phyloP scores from a whole-genome alignment of 2,888 invertebrate species.

The Heteromurus nitidus region DNA sequence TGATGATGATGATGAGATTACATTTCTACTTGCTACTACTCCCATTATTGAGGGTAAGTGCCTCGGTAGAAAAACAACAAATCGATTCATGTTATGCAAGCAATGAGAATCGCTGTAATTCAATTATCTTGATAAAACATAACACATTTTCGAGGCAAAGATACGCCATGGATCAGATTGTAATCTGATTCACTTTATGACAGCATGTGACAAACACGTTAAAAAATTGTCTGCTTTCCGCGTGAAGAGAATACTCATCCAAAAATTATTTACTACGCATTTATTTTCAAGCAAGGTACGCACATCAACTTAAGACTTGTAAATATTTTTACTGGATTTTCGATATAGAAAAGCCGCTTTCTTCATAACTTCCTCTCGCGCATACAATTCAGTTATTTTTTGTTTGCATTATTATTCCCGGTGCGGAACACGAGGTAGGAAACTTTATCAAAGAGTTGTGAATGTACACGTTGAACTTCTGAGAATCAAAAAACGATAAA shows the following conservation, averaged over 20 bases:
- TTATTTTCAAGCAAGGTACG: too few relatives aligned
- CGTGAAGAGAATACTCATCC: not conserved
- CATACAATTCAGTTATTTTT: too few relatives aligned
- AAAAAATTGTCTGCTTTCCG: not conserved
- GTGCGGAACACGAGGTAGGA: too few relatives aligned
- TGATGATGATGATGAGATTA: slow-evolving; percentile 50
- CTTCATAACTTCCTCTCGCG: too few relatives aligned
- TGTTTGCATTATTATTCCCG: too few relatives aligned
- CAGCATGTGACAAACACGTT: slow-evolving; percentile 19
- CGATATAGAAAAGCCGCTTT: too few relatives aligned
- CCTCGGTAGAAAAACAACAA: slow-evolving; percentile 17
- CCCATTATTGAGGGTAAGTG: not conserved
- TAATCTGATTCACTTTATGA: slow-evolving; percentile 4
- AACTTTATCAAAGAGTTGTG: too few relatives aligned
- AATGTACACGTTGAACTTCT: too few relatives aligned
- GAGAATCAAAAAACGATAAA: slow-evolving; percentile 35
- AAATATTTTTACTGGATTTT: too few relatives aligned
- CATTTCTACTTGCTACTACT: slow-evolving; percentile 20
- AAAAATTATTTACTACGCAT: too few relatives aligned
- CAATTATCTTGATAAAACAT: slow-evolving; percentile 29
- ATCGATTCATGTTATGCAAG: slow-evolving; percentile 23
- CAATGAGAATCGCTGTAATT: slow-evolving; percentile 40
- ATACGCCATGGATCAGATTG: not conserved
- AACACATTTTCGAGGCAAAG: not conserved
- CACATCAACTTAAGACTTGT: too few relatives aligned